These are phyloP conservation scores for Olivierus martensii DNA, from an alignment of 1,140 invertebrate genomes.

Conservation along the genomic window DNA sequence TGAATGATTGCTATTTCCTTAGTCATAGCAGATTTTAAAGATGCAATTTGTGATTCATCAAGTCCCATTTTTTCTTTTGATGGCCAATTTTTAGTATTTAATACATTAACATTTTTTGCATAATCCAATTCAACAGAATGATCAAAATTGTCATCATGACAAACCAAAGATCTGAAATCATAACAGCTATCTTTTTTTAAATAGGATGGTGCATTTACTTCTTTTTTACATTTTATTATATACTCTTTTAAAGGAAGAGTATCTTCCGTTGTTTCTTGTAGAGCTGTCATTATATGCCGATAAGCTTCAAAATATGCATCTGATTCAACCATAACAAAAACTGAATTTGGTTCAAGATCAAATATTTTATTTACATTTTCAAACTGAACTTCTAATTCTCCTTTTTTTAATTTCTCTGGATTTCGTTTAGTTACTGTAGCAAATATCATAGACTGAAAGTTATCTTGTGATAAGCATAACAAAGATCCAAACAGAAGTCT, in stretches of 20 bases:
- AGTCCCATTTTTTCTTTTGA: not conserved
- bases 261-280: conserved; percentile 26
- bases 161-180: conserved; percentile 1
- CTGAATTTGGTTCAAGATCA: conserved; percentile 1
- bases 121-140: not conserved
- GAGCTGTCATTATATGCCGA: conserved; percentile 29
- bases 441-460: conserved; percentile 49
- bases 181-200: conserved; percentile 8
- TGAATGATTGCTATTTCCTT: conserved; percentile 51
- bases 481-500: conserved; percentile 54
- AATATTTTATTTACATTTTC: conserved; percentile 4
- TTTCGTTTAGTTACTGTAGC: conserved; percentile 47
- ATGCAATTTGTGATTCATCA: conserved; percentile 33
- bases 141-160: not conserved
- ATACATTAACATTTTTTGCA: not conserved
- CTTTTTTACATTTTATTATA: conserved; percentile 19
- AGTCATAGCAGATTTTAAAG: conserved; percentile 32
- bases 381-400: conserved; percentile 17
- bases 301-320: conserved; percentile 37
- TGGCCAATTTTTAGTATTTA: conserved; percentile 3
- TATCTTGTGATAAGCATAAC: conserved; percentile 49
- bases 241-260: conserved; percentile 29
- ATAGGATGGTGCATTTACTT: conserved; percentile 3
- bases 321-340: conserved; percentile 32
- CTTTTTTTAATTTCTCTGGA: conserved; percentile 27